Conservation (phyloP, 2,888 invertebrate species). For the Dryomyza anilis region DNA sequence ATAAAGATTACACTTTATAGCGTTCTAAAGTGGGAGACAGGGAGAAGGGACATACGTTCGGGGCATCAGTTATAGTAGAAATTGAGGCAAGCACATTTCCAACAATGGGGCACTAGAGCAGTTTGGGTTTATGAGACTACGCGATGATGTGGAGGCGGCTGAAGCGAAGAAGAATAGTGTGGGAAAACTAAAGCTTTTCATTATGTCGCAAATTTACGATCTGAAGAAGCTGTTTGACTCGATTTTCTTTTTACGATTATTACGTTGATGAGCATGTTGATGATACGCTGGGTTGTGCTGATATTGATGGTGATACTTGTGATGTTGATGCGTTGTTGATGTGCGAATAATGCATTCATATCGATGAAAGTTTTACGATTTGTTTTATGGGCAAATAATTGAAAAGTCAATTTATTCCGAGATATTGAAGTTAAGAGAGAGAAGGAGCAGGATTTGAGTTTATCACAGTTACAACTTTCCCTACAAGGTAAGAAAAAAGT, state of each 20-base stretch:
- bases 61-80: background rate
- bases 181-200: slow-evolving; percentile 40
- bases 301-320: background rate
- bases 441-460: background rate
- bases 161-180: slow-evolving; percentile 51
- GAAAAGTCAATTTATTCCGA: slow-evolving; percentile 2
- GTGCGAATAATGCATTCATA: slow-evolving; percentile 28
- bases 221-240: slow-evolving; percentile 23
- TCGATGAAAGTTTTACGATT: slow-evolving; percentile 28
- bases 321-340: slow-evolving; percentile 17
- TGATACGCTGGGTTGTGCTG: slow-evolving; percentile 22
- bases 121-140: too few relatives aligned
- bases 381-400: slow-evolving; percentile 21
- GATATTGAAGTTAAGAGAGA: background rate
- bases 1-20: slow-evolving; percentile 36
- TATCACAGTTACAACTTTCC: too few relatives aligned
- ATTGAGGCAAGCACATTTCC: background rate
- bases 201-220: slow-evolving; percentile 22
- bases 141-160: background rate
- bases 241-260: slow-evolving; percentile 39
- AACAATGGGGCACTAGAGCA: background rate
- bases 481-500: too few relatives aligned
- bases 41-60: background rate
- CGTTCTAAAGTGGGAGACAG: too few relatives aligned
- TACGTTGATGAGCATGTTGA: slow-evolving; percentile 30